Conservation (phyloP, 30 jellyfish, hydroid and myxozoan genomes). For the Calvadosia cruxmelitensis region DNA sequence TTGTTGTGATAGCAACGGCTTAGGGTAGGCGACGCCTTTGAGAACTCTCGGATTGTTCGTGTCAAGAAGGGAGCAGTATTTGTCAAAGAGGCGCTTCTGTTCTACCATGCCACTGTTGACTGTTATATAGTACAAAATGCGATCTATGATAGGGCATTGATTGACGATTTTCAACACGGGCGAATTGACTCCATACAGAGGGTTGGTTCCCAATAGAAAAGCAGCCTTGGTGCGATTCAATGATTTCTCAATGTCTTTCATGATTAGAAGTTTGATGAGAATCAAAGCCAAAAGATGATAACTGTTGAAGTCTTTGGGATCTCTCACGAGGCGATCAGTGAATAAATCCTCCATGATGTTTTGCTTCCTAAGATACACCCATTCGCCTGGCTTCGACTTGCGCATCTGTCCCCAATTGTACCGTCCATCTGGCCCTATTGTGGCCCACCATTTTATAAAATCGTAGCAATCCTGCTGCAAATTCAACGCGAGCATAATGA, state of each 20-base stretch:
- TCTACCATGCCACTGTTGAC: not conserved
- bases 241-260: not conserved
- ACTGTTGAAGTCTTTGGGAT: not conserved
- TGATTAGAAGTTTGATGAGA: not conserved
- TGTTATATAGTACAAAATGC: not conserved
- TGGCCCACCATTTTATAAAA: slow-evolving; percentile 20
- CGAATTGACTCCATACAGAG: slow-evolving; percentile 5
- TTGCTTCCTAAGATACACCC: not conserved
- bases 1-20: not conserved
- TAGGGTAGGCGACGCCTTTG: slow-evolving; percentile 4
- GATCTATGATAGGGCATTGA: not conserved
- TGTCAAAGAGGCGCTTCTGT: not conserved
- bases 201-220: slow-evolving; percentile 10
- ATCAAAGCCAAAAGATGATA: slow-evolving; percentile 1
- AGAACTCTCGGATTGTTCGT: slow-evolving; percentile 4
- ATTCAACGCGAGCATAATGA: slow-evolving; percentile 1
- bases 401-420: not conserved
- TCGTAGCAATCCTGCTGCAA: not conserved
- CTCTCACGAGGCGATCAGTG: not conserved
- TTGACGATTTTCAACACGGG: slow-evolving; percentile 12
- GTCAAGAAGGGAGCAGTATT: slow-evolving; percentile 1
- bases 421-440: not conserved
- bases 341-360: slow-evolving; percentile 3
- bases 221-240: not conserved
- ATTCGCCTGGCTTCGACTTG: not conserved